These are phyloP conservation scores for Acanthochromis polyacanthus DNA, from an alignment of 2,113 vertebrate genomes.

Conservation along the genomic window DNA sequence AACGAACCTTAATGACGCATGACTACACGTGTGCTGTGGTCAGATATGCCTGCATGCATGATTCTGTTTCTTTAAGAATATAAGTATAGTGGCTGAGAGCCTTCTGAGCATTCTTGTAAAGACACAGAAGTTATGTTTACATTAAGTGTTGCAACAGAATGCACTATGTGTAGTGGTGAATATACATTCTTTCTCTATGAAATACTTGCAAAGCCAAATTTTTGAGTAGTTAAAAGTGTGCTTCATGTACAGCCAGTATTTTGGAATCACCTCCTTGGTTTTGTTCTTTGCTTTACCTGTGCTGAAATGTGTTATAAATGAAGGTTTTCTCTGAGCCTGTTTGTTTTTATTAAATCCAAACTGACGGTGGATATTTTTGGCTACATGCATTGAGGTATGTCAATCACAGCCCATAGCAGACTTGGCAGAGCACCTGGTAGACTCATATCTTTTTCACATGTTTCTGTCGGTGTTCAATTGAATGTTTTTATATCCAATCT, in stretches of 20 bases:
- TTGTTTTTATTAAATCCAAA: not conserved
- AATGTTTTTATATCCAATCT: slow-evolving; percentile 36
- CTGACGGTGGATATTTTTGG: not conserved
- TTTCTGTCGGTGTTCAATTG: slow-evolving; percentile 27
- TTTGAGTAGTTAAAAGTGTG: too few species aligned
- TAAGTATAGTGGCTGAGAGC: not conserved
- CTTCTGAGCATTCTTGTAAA: too few species aligned
- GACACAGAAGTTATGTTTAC: too few species aligned
- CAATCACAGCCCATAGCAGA: not conserved
- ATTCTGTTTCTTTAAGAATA: not conserved
- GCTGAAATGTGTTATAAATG: not conserved
- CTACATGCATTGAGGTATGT: not conserved
- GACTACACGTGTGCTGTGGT: not conserved
- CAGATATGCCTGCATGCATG: not conserved
- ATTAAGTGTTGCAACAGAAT: too few species aligned
- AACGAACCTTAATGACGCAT: not conserved
- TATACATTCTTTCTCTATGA: too few species aligned
- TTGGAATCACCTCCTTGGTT: too few species aligned
- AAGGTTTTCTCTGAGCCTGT: not conserved
- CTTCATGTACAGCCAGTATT: too few species aligned
- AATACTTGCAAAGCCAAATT: too few species aligned
- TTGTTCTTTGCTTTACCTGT: not conserved
- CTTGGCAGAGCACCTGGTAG: slow-evolving; percentile 37
- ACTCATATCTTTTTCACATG: slow-evolving; percentile 32
- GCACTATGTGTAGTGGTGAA: too few species aligned